These are phyloP conservation scores for Irena cyanogastra DNA, from an alignment of 2,113 vertebrate species.

Conservation along the genomic window DNA sequence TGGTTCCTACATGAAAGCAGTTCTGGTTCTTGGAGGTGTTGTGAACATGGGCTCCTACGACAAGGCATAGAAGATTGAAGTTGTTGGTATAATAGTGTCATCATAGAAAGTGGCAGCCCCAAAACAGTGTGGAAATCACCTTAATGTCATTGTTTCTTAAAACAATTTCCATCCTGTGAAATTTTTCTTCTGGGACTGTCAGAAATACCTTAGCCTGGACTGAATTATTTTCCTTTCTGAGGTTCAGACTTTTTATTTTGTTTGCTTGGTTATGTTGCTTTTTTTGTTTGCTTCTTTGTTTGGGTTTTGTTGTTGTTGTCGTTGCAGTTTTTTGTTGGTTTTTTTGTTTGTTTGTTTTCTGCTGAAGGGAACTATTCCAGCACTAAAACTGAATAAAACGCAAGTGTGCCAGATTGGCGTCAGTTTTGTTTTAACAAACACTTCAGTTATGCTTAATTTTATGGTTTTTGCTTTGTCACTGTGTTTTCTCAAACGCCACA, in stretches of 20 bases:
- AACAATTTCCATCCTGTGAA: neutral
- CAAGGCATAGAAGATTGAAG: neutral
- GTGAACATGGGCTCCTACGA: neutral
- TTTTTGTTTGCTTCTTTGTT: neutral
- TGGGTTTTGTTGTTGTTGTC: neutral
- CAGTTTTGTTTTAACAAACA: constrained; percentile 27
- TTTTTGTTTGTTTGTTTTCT: neutral
- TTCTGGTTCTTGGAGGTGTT: neutral
- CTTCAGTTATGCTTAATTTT: constrained; percentile 13
- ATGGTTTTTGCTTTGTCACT: constrained; percentile 32
- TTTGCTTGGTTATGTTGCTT: neutral
- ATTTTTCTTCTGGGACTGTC: neutral
- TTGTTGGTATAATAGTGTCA: neutral
- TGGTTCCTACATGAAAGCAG: neutral
- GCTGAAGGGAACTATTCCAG: neutral
- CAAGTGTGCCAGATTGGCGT: neutral
- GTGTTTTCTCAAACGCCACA: neutral
- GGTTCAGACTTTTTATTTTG: neutral
- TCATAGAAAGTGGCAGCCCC: neutral
- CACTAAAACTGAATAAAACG: neutral
- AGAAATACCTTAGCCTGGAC: neutral
- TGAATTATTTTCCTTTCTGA: neutral
- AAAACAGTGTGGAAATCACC: neutral
- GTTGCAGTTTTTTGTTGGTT: neutral
- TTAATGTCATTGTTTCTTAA: neutral